These are phyloP conservation scores for Pseudopipra pipra DNA, from an alignment of 2,113 vertebrate genomes.

Conservation along the genomic window DNA sequence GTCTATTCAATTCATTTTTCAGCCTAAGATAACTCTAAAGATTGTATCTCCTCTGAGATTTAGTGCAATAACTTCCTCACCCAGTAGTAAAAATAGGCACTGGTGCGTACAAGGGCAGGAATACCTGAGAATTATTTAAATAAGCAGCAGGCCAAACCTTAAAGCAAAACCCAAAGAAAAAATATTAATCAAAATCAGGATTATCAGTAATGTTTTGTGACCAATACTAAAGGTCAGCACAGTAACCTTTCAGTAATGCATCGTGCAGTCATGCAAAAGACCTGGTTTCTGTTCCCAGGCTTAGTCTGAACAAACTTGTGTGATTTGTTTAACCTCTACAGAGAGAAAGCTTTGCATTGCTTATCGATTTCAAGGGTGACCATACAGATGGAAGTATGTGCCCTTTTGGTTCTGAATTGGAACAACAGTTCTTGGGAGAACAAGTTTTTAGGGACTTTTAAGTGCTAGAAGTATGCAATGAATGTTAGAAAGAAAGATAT, in stretches of 20 bases:
- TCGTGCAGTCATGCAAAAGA: conserved; percentile 23
- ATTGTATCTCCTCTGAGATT: neutral
- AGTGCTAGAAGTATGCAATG: neutral
- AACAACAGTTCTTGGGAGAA: neutral
- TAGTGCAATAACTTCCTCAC: neutral
- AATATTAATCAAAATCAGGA: neutral
- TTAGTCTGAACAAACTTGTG: neutral
- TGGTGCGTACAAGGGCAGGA: neutral
- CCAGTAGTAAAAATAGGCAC: neutral
- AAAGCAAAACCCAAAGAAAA: neutral
- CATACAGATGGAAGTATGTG: neutral
- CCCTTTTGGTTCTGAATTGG: neutral
- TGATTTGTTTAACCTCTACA: neutral
- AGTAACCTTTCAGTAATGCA: neutral
- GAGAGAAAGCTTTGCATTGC: neutral
- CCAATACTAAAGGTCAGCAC: neutral
- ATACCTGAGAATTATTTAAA: neutral
- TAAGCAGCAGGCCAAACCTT: neutral
- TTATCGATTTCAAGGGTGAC: neutral
- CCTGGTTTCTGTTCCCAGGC: conserved; percentile 26
- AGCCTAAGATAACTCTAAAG: neutral
- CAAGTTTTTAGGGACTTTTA: neutral
- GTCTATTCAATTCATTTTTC: neutral
- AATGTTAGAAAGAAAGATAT: neutral
- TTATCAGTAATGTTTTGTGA: conserved; percentile 7